phyloP scores from a whole-genome alignment of 2,888 invertebrate species.

The Chromoteleia sp. region DNA sequence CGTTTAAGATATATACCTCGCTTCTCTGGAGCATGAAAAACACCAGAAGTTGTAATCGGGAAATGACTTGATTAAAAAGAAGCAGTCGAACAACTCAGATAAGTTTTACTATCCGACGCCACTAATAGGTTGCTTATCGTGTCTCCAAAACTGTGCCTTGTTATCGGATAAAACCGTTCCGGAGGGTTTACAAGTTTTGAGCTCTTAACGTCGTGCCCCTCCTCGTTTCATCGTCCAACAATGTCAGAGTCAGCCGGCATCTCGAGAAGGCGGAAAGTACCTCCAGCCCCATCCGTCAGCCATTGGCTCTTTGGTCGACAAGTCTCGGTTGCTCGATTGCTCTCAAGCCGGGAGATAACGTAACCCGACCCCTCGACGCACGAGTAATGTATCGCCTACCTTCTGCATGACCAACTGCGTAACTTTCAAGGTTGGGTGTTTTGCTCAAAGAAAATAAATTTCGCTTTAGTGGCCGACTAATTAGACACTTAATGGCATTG shows the following conservation, averaged over 20 bases:
- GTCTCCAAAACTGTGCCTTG: slow-evolving; percentile 40
- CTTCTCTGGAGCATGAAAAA: slow-evolving; percentile 30
- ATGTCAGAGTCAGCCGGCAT: slow-evolving; percentile 51
- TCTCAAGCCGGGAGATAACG: slow-evolving; percentile 49
- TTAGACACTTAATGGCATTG: too few relatives aligned
- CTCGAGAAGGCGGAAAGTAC: slow-evolving; percentile 64
- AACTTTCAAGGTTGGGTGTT: slow-evolving; percentile 17
- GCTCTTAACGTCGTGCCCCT: slow-evolving; percentile 36
- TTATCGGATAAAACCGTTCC: slow-evolving; percentile 52
- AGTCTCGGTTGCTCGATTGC: slow-evolving; percentile 61
- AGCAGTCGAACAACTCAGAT: slow-evolving; percentile 35
- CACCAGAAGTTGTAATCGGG: slow-evolving; percentile 44
- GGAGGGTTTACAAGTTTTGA: slow-evolving; percentile 48
- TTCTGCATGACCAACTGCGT: slow-evolving; percentile 61
- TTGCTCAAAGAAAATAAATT: background rate
- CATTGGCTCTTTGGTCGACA: slow-evolving; percentile 66
- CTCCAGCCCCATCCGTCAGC: slow-evolving; percentile 63
- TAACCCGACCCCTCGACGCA: slow-evolving; percentile 64
- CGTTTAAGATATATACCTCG: slow-evolving; percentile 11
- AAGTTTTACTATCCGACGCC: slow-evolving; percentile 49
- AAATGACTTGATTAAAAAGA: slow-evolving; percentile 60
- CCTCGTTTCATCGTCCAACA: slow-evolving; percentile 55
- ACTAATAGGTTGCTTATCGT: slow-evolving; percentile 64
- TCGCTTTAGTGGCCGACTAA: background rate
- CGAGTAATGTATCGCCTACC: slow-evolving; percentile 65